Percentiles rank a stretch among this genome's conserved stretches.
These are phyloP conservation scores for Spodoptera littoralis DNA, from an alignment of 2,888 invertebrate species.

Conservation along the genomic window DNA sequence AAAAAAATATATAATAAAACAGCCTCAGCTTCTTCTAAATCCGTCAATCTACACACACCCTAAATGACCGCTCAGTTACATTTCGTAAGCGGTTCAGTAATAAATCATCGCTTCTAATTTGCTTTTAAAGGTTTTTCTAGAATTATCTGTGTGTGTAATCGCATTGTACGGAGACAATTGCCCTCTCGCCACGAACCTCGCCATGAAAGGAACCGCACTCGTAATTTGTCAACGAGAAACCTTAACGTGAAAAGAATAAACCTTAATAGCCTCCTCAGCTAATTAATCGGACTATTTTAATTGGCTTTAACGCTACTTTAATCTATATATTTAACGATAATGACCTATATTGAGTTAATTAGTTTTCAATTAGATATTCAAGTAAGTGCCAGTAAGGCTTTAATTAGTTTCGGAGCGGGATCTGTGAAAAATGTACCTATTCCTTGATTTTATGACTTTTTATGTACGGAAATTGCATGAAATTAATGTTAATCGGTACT, in stretches of 20 bases:
- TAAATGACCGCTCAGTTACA: constrained; percentile 65
- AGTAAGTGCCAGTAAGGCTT: constrained; percentile 36
- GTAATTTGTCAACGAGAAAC: constrained; percentile 84
- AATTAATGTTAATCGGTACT: constrained; percentile 36
- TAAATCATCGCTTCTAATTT: constrained; percentile 88
- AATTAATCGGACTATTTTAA: constrained; percentile 84
- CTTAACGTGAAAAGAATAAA: constrained; percentile 70
- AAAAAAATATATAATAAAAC: no score
- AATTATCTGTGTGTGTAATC: constrained; percentile 84
- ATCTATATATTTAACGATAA: constrained; percentile 63
- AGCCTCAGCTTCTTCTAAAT: background rate
- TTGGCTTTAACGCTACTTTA: constrained; percentile 66
- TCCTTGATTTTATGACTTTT: constrained; percentile 27
- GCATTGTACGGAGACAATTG: constrained; percentile 82
- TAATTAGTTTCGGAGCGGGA: constrained; percentile 39
- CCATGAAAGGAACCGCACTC: constrained; percentile 76
- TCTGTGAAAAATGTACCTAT: constrained; percentile 32
- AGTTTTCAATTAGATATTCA: constrained; percentile 48
- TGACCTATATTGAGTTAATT: constrained; percentile 58
- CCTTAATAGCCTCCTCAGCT: constrained; percentile 77
- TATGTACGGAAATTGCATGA: constrained; percentile 40
- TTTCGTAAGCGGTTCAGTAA: constrained; percentile 82
- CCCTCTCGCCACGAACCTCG: constrained; percentile 55
- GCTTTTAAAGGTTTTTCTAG: constrained; percentile 88
- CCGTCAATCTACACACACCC: constrained; percentile 39